These are phyloP conservation scores for Cotesia chilonis DNA, from an alignment of 1,140 invertebrate genomes.

Conservation along the genomic window DNA sequence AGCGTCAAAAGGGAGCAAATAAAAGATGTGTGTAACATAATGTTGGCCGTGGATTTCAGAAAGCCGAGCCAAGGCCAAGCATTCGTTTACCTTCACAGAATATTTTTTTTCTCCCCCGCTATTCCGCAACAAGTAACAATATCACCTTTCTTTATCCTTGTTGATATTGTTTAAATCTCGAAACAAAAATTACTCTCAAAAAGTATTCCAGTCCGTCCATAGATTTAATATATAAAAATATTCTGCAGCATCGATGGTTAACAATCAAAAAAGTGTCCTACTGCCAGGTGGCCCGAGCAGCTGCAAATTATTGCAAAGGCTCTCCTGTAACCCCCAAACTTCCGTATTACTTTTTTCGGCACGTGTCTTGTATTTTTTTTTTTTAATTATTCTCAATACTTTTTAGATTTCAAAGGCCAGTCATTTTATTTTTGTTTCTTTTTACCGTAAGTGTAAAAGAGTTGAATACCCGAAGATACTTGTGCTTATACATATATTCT, in stretches of 20 bases:
- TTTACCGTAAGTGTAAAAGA: neutral
- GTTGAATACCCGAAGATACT: constrained; percentile 34
- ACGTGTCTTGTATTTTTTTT: neutral
- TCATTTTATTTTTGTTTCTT: neutral
- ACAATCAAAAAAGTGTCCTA: constrained; percentile 9
- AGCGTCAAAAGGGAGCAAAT: constrained; percentile 24
- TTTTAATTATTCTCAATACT: neutral
- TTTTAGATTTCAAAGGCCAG: neutral
- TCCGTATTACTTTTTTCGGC: neutral
- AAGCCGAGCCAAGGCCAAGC: constrained; percentile 48
- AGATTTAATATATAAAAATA: neutral
- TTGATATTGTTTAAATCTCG: no score
- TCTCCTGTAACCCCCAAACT: neutral
- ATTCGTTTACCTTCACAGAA: constrained; percentile 49
- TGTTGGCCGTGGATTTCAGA: constrained; percentile 25
- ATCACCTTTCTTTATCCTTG: no score
- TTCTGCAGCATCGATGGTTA: constrained; percentile 8
- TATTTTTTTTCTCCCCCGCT: constrained; percentile 32
- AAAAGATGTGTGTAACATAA: constrained; percentile 5
- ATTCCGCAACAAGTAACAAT: no score
- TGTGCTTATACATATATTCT: constrained; percentile 8
- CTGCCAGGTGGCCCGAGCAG: constrained; percentile 32
- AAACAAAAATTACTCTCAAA: neutral
- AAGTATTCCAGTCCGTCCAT: neutral
- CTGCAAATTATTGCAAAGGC: constrained; percentile 26